Evolutionary conservation across 2,113 vertebrate species (phyloP), one percentile per base, ranked within the genome.

Genomic region (Chamaea fasciata): DNA sequence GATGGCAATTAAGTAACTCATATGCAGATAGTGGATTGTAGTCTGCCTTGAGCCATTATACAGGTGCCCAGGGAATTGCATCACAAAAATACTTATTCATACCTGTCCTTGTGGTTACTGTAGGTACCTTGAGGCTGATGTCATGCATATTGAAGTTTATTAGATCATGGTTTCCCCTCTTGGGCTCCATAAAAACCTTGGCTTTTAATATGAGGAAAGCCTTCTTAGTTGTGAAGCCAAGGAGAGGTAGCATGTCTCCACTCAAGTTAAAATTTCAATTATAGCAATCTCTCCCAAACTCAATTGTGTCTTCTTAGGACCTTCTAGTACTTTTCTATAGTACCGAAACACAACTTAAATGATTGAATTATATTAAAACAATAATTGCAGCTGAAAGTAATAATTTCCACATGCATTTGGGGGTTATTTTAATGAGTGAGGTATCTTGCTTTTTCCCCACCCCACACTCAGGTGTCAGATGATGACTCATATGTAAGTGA

Each of bases 401-500:
- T 10, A 16, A 15, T 59, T 67, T 90, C 57, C 15, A 16, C 8
- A 4, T 69, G 33, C 27, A n/a, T 20, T 16, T 64, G 24, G 23
- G 23, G 9, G 2, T 95, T 77, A 55, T 55, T 89, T 63, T 42
- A 92, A 22, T 26, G 55, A 65, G 13, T 82, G 52, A 90, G n/a
- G 6, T 65, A 15, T 27, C 17, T 83, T 83, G 6, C 73, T 92
- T 83, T 95, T 92, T 78, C 60, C 42, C 65, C 30, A 44, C 27
- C 27, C 35, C 26, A 26, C 37, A 20, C 57, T 73, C 60, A 99
- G 99, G 98, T 97, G 82, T 99, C 99, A 8, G 99, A 99, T 69
- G 99, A 99, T 95, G 99, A 99, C 77, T 99, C 99, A 1, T 99
- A 99, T 42, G 98, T 98, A 89, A 99, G 99, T 92, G 99, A 99